These are phyloP conservation scores for Semotilus atromaculatus DNA, from an alignment of 2,797 vertebrate genomes.

Conservation along the genomic window DNA sequence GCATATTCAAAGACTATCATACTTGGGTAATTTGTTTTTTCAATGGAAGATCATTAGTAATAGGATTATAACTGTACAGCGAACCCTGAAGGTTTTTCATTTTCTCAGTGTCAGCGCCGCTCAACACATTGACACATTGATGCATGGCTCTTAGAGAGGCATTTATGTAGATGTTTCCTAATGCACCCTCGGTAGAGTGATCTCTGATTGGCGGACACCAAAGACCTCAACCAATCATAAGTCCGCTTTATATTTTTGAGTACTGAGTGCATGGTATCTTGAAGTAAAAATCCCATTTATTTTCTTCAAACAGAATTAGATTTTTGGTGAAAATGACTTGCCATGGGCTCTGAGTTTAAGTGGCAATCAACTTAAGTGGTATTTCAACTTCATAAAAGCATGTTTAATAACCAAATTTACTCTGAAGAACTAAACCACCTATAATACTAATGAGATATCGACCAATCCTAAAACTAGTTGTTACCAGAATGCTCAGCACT, in stretches of 20 bases:
- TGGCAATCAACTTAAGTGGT: neutral
- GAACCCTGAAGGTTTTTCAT: neutral
- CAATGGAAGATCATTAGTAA: slow-evolving; percentile 51
- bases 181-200: neutral
- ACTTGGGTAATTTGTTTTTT: slow-evolving; percentile 48
- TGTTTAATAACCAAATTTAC: slow-evolving; percentile 8
- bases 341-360: neutral
- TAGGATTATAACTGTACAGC: slow-evolving; percentile 47
- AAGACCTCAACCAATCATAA: slow-evolving; percentile 6
- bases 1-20: slow-evolving; percentile 29
- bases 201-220: slow-evolving; percentile 4
- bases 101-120: neutral
- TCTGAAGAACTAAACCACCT: neutral
- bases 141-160: neutral
- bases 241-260: neutral
- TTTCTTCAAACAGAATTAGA: neutral
- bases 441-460: neutral
- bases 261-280: neutral
- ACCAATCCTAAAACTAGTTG: neutral
- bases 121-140: neutral
- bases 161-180: neutral
- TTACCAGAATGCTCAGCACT: no score
- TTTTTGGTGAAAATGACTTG: neutral
- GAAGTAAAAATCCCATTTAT: neutral
- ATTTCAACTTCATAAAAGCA: slow-evolving; percentile 3